Conservation (phyloP, 2,797 vertebrate species). For the Vireo griseus region DNA sequence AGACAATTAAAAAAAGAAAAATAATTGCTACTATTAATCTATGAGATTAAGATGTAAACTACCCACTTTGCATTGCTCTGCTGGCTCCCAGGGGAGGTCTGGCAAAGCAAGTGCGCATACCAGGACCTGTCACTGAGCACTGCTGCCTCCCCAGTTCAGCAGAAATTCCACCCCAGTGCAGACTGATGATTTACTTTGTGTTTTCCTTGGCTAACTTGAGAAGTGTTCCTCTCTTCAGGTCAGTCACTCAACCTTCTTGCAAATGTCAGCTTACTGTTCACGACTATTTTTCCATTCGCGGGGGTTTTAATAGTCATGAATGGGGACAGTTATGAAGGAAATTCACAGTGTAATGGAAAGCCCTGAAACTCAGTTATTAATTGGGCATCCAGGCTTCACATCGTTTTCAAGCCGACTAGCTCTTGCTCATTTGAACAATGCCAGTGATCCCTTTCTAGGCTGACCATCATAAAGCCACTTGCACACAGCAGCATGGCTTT, state of each 20-base stretch:
- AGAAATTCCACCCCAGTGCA: background rate
- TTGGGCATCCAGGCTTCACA: background rate
- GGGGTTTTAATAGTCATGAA: background rate
- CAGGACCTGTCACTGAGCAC: background rate
- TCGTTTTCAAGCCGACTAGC: background rate
- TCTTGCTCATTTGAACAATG: conserved; percentile 6
- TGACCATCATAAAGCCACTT: conserved; percentile 27
- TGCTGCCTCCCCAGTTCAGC: background rate
- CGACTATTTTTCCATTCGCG: background rate
- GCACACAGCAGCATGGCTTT: background rate
- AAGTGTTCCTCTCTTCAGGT: background rate
- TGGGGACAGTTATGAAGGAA: background rate
- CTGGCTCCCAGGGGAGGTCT: background rate
- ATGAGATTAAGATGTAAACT: conserved; percentile 46
- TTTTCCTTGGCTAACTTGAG: background rate
- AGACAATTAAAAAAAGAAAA: conserved; percentile 10
- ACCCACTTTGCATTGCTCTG: background rate
- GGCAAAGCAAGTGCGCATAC: background rate
- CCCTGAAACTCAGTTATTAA: background rate
- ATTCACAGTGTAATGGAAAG: background rate
- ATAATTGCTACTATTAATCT: conserved; percentile 55
- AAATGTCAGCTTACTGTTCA: conserved; percentile 18
- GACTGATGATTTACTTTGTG: background rate
- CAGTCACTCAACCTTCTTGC: background rate
- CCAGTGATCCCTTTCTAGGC: background rate